phyloP scores from a whole-genome alignment of 92 coral and sea anemone genomes.

The Pocillopora grandis region DNA sequence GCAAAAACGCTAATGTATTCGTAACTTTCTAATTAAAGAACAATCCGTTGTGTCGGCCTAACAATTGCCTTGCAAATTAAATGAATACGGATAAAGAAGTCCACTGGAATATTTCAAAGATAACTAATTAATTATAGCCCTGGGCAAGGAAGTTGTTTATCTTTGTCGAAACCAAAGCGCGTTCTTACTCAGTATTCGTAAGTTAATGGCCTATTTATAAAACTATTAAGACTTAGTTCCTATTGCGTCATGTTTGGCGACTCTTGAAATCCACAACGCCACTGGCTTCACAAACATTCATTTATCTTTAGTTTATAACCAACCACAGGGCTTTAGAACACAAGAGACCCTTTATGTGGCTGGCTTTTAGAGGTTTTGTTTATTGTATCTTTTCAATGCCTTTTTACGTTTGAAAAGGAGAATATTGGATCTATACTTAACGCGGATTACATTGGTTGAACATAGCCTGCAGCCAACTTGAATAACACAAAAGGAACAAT shows the following conservation, averaged over 20 bases:
- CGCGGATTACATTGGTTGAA: constrained; percentile 33
- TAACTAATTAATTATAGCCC: constrained; percentile 77
- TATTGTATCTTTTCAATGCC: constrained; percentile 38
- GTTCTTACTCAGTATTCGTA: constrained; percentile 14
- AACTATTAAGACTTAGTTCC: constrained; percentile 13
- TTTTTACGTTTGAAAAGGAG: constrained; percentile 38
- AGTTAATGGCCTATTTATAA: constrained; percentile 40
- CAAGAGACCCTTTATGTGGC: constrained; percentile 29
- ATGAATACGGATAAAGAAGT: constrained; percentile 74
- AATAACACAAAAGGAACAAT: constrained; percentile 30
- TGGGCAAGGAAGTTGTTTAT: constrained; percentile 66
- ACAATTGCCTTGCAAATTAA: constrained; percentile 93
- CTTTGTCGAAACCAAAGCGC: constrained; percentile 36
- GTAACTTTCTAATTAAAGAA: constrained; percentile 84
- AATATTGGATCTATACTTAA: constrained; percentile 42
- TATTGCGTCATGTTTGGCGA: neutral
- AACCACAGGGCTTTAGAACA: constrained; percentile 15
- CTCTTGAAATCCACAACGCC: constrained; percentile 11
- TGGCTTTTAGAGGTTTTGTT: constrained; percentile 35
- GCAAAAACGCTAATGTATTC: constrained; percentile 73
- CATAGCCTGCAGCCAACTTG: constrained; percentile 33
- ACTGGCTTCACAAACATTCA: neutral
- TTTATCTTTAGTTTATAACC: neutral
- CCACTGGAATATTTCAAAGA: constrained; percentile 55
- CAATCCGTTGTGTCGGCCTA: constrained; percentile 75